phyloP scores from a whole-genome alignment of 2,113 vertebrate genomes.

The Polyodon spathula region DNA sequence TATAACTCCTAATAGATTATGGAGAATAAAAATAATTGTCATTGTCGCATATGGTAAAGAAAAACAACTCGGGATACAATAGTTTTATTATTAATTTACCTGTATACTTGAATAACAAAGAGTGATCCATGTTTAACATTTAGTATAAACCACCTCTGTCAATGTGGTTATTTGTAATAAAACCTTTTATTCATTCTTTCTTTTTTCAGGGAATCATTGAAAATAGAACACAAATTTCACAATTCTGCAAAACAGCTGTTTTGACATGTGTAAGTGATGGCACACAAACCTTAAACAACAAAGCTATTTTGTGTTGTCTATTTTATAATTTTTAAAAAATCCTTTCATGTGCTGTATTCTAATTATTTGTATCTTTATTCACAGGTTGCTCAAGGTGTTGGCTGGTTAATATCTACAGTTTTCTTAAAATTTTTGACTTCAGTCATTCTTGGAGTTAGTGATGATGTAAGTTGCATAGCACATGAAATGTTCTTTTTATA shows the following conservation, averaged over 20 bases:
- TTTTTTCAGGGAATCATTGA: slow-evolving; percentile 62
- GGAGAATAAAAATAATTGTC: no score
- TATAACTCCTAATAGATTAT: no score
- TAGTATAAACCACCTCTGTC: no score
- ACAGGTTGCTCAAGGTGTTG: slow-evolving; percentile 75
- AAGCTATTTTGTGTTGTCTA: no score
- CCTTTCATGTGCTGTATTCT: no score
- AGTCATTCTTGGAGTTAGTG: slow-evolving; percentile 67
- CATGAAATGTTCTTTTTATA: not conserved
- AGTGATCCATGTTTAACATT: no score
- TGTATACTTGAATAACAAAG: no score
- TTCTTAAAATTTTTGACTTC: slow-evolving; percentile 77
- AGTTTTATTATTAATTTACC: no score
- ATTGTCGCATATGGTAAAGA: no score
- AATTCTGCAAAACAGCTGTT: slow-evolving; percentile 53
- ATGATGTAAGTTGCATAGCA: slow-evolving; percentile 85
- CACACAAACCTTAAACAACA: no score
- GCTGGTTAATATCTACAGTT: slow-evolving; percentile 77
- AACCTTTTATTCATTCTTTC: slow-evolving; percentile 8
- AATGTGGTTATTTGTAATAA: slow-evolving; percentile 25
- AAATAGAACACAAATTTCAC: slow-evolving; percentile 57
- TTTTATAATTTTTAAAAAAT: no score
- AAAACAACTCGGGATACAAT: no score
- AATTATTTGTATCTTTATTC: slow-evolving; percentile 4
- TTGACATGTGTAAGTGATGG: slow-evolving; percentile 64